Base-by-base conservation (phyloP, 2,888 invertebrate species). In the Halictus quadricinctus region DNA sequence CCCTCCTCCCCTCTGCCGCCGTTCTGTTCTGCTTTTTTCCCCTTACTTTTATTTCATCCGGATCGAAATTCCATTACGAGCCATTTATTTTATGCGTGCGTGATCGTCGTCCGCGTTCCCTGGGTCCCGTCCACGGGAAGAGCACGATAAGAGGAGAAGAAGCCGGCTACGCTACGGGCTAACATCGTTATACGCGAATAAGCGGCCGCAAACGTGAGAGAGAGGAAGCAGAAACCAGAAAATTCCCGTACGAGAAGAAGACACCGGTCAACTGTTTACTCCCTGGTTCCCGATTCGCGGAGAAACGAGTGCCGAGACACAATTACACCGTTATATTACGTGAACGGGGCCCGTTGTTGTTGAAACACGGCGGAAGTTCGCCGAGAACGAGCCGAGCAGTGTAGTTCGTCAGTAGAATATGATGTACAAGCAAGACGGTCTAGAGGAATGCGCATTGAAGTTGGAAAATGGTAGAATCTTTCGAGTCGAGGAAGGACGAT, bases 31-130 rank as follows among this genome's bases (percentile, higher is more conserved):
- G 50, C 58, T 48, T 69, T 64, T 76, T 76, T 74, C 79, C 46
- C 36, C 70, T 76, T 82, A 76, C 84, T 82, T 87, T 84, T 81
- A 89, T 91, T 89, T 88, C 85, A 76, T 76, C 85, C 85, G 89
- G 88, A 91, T 91, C 89, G 90, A 92, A 91, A 92, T 93, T 93
- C 93, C 93, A 93, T 92, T 92, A 93, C 92, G 90, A 91, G 90
- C 91, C 91, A 92, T 93, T 93, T 92, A 92, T 93, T 92, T 91
- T 88, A 89, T 89, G 84, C 90, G 89, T 88, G 90, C 90, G 87
- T 87, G 91, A 90, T 92, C 89, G 89, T 83, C 88, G 88, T 85
- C 79, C 86, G 76, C 87, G 81, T 73, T 64, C 75, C 80, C 75
- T 76, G 81, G 76, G 85, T 83, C 83, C 74, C 75, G 72, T 79